Evolutionary conservation across 2,113 vertebrate species (phyloP), one percentile per base, ranked within the genome.

Genomic region (Ptyas mucosa): DNA sequence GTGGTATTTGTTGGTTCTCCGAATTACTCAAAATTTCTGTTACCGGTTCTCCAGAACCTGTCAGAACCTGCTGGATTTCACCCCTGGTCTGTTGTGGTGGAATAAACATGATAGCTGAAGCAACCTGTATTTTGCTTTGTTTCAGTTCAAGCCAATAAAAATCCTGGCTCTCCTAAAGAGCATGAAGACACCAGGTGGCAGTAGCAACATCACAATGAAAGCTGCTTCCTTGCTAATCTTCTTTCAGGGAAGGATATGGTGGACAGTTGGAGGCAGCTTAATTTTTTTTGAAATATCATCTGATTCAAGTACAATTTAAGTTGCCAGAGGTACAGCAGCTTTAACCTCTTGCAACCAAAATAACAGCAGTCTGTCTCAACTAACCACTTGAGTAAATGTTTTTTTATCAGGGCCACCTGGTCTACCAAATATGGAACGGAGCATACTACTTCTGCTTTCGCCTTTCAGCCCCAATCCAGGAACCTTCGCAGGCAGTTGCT

Each of bases 151-250:
- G 23, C 2, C 1, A 43, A 24, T 53, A 69, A 49, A 85, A 15
- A 11, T 55, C 53, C 8, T 20, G 6, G 7, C 69, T 81, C 0
- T 85, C n/a, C 29, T 85, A 51, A 8, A 29, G 58, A 7, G 21
- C 52, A 20, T 85, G 18, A 3, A 85, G 54, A 85, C 92, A 26
- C 92, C 92, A 93, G 92, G 81, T 93, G 92, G 92, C 92, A 93
- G 75, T 26, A 93, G 89, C 23, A 11, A 34, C 92, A 87, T 64
- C 88, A 53, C 58, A 64, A 90, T 93, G 46, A 93, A 87, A 61
- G 5, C 7, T 39, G 26, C 14, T 14, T 34, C 49, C 20, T 49
- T 11, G 24, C 52, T 58, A n/a, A 89, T 81, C 39, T 46, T 81
- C 39, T 46, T 24, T 51, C 20, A 0, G 1, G 26, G 18, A 51